These are phyloP conservation scores for Drosophila parvula DNA, from an alignment of 1,140 invertebrate species.

Conservation along the genomic window DNA sequence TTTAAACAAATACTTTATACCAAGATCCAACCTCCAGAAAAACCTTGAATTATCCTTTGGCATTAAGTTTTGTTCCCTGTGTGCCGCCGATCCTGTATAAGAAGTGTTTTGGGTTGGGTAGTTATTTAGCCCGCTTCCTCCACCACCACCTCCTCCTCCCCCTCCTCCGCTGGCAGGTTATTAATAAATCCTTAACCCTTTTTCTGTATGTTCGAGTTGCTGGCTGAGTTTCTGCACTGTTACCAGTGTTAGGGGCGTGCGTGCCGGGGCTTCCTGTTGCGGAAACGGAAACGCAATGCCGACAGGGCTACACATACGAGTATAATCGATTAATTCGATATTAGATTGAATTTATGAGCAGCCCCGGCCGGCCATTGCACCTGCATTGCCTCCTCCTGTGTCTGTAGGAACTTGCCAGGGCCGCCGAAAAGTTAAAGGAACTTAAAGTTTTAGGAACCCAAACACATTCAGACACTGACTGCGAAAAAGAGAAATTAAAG, in stretches of 20 bases:
- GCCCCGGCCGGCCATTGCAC: slow-evolving; percentile 31
- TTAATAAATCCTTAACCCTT: slow-evolving; percentile 84
- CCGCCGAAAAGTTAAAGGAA: slow-evolving; percentile 27
- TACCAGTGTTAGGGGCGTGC: slow-evolving; percentile 45
- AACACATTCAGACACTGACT: slow-evolving; percentile 33
- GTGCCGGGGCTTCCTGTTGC: slow-evolving; percentile 72
- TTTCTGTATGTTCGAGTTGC: slow-evolving; percentile 17
- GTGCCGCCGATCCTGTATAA: slow-evolving; percentile 25
- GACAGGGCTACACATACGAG: slow-evolving; percentile 68
- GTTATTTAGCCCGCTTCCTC: slow-evolving; percentile 1
- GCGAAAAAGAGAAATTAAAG: slow-evolving; percentile 50
- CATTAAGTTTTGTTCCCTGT: background rate
- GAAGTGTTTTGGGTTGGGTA: slow-evolving; percentile 9
- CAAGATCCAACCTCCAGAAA: background rate
- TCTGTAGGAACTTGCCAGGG: slow-evolving; percentile 11
- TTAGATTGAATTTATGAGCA: slow-evolving; percentile 82
- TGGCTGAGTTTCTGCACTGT: slow-evolving; percentile 10
- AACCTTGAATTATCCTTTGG: too few relatives aligned
- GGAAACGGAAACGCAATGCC: slow-evolving; percentile 84
- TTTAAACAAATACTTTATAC: too few relatives aligned
- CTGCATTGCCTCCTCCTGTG: slow-evolving; percentile 4
- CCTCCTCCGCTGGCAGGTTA: slow-evolving; percentile 42
- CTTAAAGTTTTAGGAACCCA: slow-evolving; percentile 48
- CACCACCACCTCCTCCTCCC: slow-evolving; percentile 2
- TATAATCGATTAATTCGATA: slow-evolving; percentile 84